Evolutionary conservation across 2,797 vertebrate genomes (phyloP), one percentile per base, ranked within the genome.

Genomic region (Esox masquinongy): DNA sequence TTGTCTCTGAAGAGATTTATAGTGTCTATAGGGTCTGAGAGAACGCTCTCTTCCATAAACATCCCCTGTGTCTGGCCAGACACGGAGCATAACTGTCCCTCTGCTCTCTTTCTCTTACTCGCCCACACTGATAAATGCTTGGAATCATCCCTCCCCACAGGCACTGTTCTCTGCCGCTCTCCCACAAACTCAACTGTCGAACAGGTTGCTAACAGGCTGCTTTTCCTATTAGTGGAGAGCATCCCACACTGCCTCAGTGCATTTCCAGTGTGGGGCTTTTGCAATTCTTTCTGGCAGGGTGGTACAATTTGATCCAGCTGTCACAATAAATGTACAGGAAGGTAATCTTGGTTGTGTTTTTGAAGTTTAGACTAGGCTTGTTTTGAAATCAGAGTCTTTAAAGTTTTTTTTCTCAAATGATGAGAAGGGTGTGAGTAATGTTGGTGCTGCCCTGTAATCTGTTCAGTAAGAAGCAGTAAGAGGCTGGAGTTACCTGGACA

Each of bases 111-210:
- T 8, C 8, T 22, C 3, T 0, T 26, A 69, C 63, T 77, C 31
- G 77, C 79, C 78, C 74, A 16, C 8, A 72, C 69, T 75, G 76
- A 81, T 79, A 80, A 77, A 77, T 77, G 77, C 79, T 74, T 78
- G 77, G 78, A 79, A 66, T 75, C 73, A 31, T n/a, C 59, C 31
- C 49, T 66, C 70, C 17, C 26, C 50, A 15, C 24, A 72, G 29
- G 77, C 17, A 5, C 64, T 78, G 49, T 68, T 47, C 77, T 51
- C 71, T 53, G 19, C 34, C 64, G 24, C 34, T 49, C 15, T 17
- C 50, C 11, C 36, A n/a, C 9, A 8, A 29, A 11, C 15, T 22
- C 2, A 5, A 73, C 56, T 26, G 43, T 47, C 12, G 24, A 36
- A 4, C 74, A 61, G 70, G n/a, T 50, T 9, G 24, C 47, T 49